Evolutionary conservation across 2,797 vertebrate species (phyloP).

Genomic region (Smutsia temminckii): DNA sequence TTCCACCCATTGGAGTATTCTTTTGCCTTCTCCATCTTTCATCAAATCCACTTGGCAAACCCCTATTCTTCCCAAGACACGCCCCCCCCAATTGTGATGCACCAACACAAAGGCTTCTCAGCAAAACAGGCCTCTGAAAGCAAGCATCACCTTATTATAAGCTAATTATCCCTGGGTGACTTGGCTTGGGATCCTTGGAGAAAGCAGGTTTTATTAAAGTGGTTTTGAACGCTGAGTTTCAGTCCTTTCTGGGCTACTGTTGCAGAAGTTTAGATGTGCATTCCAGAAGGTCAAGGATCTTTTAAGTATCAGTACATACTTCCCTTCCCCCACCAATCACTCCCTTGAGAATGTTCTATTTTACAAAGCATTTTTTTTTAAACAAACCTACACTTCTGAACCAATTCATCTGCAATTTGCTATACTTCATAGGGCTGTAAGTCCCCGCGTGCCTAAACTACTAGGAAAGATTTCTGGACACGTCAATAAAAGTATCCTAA

Average conservation of each 20-base stretch:
- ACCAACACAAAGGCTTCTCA: background rate
- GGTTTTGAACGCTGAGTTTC: background rate
- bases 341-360: conserved; percentile 73
- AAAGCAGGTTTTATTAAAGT: conserved; percentile 21
- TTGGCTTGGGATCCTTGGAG: conserved; percentile 24
- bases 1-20: background rate
- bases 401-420: conserved; percentile 87
- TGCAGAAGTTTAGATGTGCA: conserved; percentile 80
- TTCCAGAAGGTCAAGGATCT: conserved; percentile 81
- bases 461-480: conserved; percentile 83
- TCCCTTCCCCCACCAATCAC: conserved; percentile 77
- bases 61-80: background rate
- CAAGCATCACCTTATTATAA: conserved; percentile 14
- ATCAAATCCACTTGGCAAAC: background rate
- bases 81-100: background rate
- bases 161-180: conserved; percentile 2
- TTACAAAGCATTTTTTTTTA: conserved; percentile 75
- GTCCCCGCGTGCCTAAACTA: conserved; percentile 82
- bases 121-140: background rate
- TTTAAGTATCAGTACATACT: conserved; percentile 55
- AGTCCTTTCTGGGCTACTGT: conserved; percentile 77
- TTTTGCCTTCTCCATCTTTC: background rate
- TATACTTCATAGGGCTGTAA: conserved; percentile 84
- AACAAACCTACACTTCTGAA: conserved; percentile 78
- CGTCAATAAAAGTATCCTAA: conserved; percentile 85